A percentile compares a stretch with the other conserved stretches of the same genome.
phyloP scores from a whole-genome alignment of 2,888 invertebrate species.

The Orthosia gothica region DNA sequence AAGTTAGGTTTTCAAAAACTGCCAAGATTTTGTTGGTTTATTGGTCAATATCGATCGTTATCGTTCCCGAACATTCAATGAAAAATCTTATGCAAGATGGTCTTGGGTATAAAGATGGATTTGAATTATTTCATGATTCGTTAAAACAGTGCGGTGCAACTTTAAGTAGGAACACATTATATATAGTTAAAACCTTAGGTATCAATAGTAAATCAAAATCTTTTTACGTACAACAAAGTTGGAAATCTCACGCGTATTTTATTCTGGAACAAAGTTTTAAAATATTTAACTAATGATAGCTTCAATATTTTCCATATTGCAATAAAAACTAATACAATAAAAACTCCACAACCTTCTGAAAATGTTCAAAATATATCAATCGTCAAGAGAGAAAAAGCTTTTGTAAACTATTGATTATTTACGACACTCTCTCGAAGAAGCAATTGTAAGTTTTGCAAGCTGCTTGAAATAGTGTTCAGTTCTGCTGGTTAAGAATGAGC shows the following conservation, averaged over 20 bases:
- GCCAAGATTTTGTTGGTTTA: too few species aligned
- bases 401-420: constrained; percentile 59
- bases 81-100: background rate
- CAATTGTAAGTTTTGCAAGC: constrained; percentile 58
- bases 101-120: too few species aligned
- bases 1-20: too few species aligned
- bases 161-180: background rate
- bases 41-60: too few species aligned
- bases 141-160: background rate
- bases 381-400: constrained; percentile 34
- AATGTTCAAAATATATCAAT: constrained; percentile 56
- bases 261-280: constrained; percentile 28
- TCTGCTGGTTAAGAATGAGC: constrained; percentile 29
- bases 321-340: constrained; percentile 48
- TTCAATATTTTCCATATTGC: constrained; percentile 33
- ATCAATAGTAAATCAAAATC: background rate
- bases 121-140: too few species aligned
- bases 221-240: background rate
- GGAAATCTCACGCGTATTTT: constrained; percentile 7
- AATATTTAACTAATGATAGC: constrained; percentile 16
- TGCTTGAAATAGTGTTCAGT: constrained; percentile 34
- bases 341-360: too few species aligned
- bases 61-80: background rate
- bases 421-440: constrained; percentile 45
- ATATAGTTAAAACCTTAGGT: too few species aligned